Conservation (phyloP, 2,113 vertebrate species). For the Pedionomus torquatus region DNA sequence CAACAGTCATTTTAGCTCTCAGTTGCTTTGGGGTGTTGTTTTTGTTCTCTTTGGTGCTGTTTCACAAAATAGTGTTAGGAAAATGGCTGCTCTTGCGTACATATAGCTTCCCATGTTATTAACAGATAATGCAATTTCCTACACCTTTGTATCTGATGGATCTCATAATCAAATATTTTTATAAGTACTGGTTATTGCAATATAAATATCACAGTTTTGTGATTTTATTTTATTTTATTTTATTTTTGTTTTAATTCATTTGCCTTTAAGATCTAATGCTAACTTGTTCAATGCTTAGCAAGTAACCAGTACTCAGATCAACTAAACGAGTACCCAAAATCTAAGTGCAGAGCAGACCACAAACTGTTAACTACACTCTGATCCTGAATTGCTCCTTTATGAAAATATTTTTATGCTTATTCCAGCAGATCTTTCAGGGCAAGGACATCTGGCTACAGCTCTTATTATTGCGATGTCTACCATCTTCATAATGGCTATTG, state of each 20-base stretch:
- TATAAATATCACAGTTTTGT: neutral
- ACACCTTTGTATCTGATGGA: neutral
- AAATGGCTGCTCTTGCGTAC: neutral
- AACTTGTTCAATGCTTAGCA: neutral
- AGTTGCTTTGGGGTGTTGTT: neutral
- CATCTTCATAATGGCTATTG: constrained; percentile 98
- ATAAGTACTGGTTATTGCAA: neutral
- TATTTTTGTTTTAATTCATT: too few relatives aligned
- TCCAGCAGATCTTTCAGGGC: constrained; percentile 85
- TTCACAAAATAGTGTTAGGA: neutral
- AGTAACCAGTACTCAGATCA: neutral
- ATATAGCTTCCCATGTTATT: neutral
- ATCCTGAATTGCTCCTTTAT: neutral
- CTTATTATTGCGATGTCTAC: constrained; percentile 99
- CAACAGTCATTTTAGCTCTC: neutral
- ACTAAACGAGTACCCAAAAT: neutral
- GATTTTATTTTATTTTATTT: too few relatives aligned
- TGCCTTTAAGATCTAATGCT: neutral
- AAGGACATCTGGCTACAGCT: constrained; percentile 95
- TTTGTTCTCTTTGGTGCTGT: neutral
- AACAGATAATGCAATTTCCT: neutral
- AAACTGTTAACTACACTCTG: neutral
- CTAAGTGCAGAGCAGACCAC: neutral
- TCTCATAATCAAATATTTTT: neutral
- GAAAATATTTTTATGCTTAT: neutral